Base-by-base conservation (phyloP, 2,888 invertebrate genomes). In the Platycheirus albimanus region DNA sequence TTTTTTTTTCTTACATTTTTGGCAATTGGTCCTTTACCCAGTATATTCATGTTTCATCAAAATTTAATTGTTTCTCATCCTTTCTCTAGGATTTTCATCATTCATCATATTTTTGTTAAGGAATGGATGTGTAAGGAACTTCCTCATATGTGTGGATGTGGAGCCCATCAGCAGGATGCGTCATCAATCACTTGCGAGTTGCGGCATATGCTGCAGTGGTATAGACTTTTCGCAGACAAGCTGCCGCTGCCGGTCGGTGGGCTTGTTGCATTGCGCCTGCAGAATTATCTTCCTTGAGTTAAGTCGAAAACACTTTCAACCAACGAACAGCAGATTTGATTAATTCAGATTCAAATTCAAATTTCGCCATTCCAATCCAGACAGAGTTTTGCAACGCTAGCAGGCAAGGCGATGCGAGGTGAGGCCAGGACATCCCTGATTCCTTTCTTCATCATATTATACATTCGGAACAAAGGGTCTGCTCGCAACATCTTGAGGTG, bases 301-400 rank as follows among this genome's bases (percentile, higher is more conserved):
- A n/a, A n/a, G 15, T 58, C 24, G 45, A 58, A 75, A 66, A 33
- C 64, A 41, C 71, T 70, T 69, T 72, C 64, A 58, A 41, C 56
- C 13, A 13, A 38, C 24, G 24, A 67, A n/a, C 58, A 47, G 66
- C 36, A 69, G 72, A 83, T 83, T 77, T 83, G 78, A 83, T 83
- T 77, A 78, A 83, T 83, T 83, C 67, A 69, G 72, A 83, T 83
- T 81, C 74, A 78, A 83, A 83, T 83, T 78, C 78, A 83, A 78
- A 83, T 83, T 83, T 83, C 45, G 45, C 56, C 69, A 77, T 49
- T 33, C 24, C 41, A 58, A 58, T 28, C 45, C 58, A 30, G 36
- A 28, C 47, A 1, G 10, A 5, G 17, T n/a, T n/a, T n/a, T n/a
- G 10, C 61, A 41, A n/a, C n/a, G 8, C n/a, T 15, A 36, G 30